A percentile compares a stretch with the other conserved stretches of the same genome.
Evolutionary conservation across 2,113 vertebrate genomes (phyloP).

Genomic region (Balaeniceps rex): DNA sequence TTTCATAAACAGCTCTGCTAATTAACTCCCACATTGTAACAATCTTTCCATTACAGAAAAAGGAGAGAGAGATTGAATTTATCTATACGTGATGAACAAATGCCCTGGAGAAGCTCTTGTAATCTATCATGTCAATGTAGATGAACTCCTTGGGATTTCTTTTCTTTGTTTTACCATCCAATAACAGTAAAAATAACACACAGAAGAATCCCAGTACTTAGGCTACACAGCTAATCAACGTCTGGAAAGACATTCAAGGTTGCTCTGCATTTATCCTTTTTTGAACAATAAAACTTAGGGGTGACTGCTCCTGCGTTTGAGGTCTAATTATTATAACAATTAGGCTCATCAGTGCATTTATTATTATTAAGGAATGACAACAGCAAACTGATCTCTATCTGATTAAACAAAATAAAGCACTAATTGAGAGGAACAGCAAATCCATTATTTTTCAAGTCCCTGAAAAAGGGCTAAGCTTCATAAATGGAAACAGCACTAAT

Average conservation of each 20-base stretch:
- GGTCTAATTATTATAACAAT: constrained; percentile 14
- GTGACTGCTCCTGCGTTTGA: constrained; percentile 10
- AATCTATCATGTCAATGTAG: constrained; percentile 41
- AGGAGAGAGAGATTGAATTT: constrained; percentile 53
- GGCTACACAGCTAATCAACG: not conserved
- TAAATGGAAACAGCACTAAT: not conserved
- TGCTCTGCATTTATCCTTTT: constrained; percentile 3
- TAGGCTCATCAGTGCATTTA: constrained; percentile 25
- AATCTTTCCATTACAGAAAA: constrained; percentile 17
- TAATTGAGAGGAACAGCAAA: not conserved
- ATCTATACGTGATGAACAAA: constrained; percentile 65
- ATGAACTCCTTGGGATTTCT: constrained; percentile 59
- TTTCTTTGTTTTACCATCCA: constrained; percentile 56
- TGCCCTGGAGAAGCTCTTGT: constrained; percentile 53
- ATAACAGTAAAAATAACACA: constrained; percentile 34
- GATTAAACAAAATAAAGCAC: constrained; percentile 22
- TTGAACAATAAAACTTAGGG: constrained; percentile 9
- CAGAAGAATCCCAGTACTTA: not conserved
- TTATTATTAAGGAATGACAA: not conserved
- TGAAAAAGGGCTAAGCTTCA: not conserved
- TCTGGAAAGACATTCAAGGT: constrained; percentile 40
- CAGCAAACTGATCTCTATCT: constrained; percentile 3
- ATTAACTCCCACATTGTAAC: constrained; percentile 58
- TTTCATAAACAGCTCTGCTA: constrained; percentile 64
- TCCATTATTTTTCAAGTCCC: not conserved